These are phyloP conservation scores for Serinus canaria DNA, from an alignment of 2,113 vertebrate genomes.

Conservation along the genomic window DNA sequence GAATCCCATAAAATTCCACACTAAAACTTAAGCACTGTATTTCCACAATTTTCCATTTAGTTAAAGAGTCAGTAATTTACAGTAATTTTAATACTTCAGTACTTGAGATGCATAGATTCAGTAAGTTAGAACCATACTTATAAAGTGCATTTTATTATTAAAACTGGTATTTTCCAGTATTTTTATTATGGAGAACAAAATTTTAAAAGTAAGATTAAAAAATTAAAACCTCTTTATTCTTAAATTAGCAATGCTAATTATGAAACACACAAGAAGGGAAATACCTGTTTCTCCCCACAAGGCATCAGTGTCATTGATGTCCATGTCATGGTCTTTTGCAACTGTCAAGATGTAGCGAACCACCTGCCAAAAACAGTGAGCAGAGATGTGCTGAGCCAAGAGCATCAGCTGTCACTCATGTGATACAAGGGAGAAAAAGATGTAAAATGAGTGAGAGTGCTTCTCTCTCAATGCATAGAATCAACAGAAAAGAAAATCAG, in stretches of 20 bases:
- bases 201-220: not conserved
- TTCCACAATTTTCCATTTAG: not conserved
- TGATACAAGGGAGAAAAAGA: not conserved
- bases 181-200: not conserved
- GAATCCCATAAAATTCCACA: not conserved
- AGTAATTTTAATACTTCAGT: not conserved
- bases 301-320: constrained; percentile 90
- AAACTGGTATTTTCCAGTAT: not conserved
- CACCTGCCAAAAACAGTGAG: constrained; percentile 80
- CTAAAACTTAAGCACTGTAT: not conserved
- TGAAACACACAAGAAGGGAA: not conserved
- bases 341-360: constrained; percentile 83
- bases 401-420: not conserved
- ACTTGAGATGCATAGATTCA: not conserved
- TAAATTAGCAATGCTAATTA: not conserved
- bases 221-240: not conserved
- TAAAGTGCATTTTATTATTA: not conserved
- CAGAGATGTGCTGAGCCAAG: constrained; percentile 4
- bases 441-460: not conserved
- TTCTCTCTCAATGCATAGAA: not conserved
- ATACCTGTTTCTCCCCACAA: constrained; percentile 99
- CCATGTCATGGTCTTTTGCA: constrained; percentile 81
- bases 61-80: not conserved
- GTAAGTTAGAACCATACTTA: not conserved
- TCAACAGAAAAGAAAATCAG: not conserved